Base-by-base conservation (phyloP, 2,888 invertebrate genomes). In the Patella caerulea region DNA sequence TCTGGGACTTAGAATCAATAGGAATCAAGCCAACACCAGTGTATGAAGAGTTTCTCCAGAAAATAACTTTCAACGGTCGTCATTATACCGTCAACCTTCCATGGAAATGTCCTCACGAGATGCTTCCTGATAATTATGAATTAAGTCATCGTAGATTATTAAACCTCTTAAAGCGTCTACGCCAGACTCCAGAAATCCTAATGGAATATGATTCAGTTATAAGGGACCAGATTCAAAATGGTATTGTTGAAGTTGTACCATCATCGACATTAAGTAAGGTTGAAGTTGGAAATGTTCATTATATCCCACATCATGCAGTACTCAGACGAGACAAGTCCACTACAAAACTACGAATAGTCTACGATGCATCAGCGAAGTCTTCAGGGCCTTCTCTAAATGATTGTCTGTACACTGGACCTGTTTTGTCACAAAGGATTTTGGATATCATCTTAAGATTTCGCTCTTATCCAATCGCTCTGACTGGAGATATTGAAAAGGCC, bases 1-100 rank as follows among this genome's bases (percentile, higher is more conserved):
- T 59, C 59, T 59, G 59, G 59, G 59, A 59, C 59, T 15, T 59
- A 19, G 59, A 59, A 15, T 59, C 59, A 59, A 59, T 59, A 56
- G 56, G 56, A 56, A 56, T 56, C 14, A 56, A 14, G n/a, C 56
- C 56, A 14, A 56, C 14, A 0, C 14, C 59, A 17, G 59, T 59
- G 9, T 59, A 59, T 19, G 59, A 59, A 59, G 59, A 59, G 19
- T 59, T 59, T 19, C 15, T 56, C 9, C 15, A 56, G 15, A 56
- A n/a, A 17, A 56, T 56, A 56, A 12, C 14, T n/a, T 56, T 56
- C 56, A 56, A 56, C 15, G n/a, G n/a, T 56, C 56, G n/a, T 17
- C 56, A n/a, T 59, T 59, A 59, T 5, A 59, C 17, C 5, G 59
- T 59, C 59, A 17, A 59, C 15, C 15, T 59, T n/a, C 59, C 59